Conservation (phyloP, 2,888 invertebrate genomes). For the Apamea anceps region DNA sequence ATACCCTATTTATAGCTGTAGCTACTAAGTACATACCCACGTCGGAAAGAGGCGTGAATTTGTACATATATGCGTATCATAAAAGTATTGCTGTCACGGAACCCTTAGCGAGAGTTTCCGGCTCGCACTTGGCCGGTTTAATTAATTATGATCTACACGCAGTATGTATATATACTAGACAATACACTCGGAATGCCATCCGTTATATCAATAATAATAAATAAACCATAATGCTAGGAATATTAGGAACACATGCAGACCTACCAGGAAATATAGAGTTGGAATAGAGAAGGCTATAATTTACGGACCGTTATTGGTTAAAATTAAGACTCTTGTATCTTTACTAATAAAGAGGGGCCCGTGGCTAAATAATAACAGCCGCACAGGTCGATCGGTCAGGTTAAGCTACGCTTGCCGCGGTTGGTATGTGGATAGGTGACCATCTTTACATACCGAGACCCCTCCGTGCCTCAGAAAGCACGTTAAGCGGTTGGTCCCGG, state of each 20-base stretch:
- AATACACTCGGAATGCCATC: conserved; percentile 21
- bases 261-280: background rate
- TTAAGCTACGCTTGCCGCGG: too few relatives aligned
- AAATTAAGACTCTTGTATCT: background rate
- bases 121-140: background rate
- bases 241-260: background rate
- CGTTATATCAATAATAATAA: conserved; percentile 8
- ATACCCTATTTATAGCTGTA: background rate
- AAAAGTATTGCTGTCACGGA: background rate
- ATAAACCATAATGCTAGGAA: conserved; percentile 1
- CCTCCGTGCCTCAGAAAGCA: too few relatives aligned
- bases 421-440: too few relatives aligned
- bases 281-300: background rate
- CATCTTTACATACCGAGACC: too few relatives aligned
- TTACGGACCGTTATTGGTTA: too few relatives aligned
- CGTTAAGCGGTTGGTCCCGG: too few relatives aligned
- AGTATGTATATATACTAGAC: background rate
- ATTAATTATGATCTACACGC: background rate
- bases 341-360: background rate
- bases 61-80: background rate
- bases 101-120: background rate
- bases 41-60: too few relatives aligned
- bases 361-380: too few relatives aligned
- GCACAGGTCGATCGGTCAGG: too few relatives aligned
- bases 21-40: too few relatives aligned